Base-by-base conservation (phyloP, 2,888 invertebrate species). In the Euclidia mi region DNA sequence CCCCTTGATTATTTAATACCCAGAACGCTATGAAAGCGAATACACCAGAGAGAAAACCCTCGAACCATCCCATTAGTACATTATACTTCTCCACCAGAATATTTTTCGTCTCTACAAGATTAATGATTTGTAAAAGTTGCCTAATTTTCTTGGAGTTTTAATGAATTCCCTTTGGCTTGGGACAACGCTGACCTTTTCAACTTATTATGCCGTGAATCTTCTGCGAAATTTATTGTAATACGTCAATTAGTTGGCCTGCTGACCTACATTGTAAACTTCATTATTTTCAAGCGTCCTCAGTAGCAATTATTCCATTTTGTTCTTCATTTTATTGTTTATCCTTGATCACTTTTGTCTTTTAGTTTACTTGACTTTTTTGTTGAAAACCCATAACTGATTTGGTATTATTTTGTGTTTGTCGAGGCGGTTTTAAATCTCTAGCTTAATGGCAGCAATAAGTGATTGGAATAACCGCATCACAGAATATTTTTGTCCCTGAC, bases 101-200 rank as follows among this genome's bases (percentile, higher is more conserved):
- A 76, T 81, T 77, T 76, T 78, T 79, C 63, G 57, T 61, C 46
- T 11, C 48, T 59, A 48, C 49, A 78, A 81, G 85, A 86, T 83
- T 78, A 82, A 85, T 84, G 82, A 79, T 78, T 76, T 77, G 80
- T 76, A 74, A 80, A 85, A 86, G 71, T 84, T 84, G 62, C 67
- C 75, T 80, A 84, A 83, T 84, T 79, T 81, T 71, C 75, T 66
- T 50, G 67, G 66, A 71, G 66, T 73, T 76, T 67, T 81, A 81
- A 85, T 78, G 80, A 85, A 82, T 76, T 74, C 74, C 62, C 56
- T 65, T 57, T 55, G 52, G 50, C 51, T 31, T 37, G 53, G 35
- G 60, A 66, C 56, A 46, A 17, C 37, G 56, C 38, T 47, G 72
- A 70, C 64, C 62, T 68, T 71, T 67, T 62, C 20, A 44, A 67